Base-by-base conservation (phyloP, 1,140 invertebrate genomes). In the Caenorhabditis brenneri region DNA sequence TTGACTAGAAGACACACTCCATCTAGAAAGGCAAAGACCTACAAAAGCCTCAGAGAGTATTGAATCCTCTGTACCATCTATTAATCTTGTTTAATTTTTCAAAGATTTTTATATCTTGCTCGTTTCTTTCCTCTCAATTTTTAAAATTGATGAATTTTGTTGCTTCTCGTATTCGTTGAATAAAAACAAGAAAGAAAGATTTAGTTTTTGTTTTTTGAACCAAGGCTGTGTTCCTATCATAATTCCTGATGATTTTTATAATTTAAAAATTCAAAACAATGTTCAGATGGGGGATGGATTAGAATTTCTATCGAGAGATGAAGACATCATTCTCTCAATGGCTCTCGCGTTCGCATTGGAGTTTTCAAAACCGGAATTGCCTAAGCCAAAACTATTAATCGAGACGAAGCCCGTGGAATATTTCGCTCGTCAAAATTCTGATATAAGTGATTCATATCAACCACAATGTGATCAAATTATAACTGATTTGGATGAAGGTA, bases 1-100 rank as follows among this genome's bases (percentile, higher is more conserved):
- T 24, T 74, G 36, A 74, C 36, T 4, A 74, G 65, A 74, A 74
- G 65, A 74, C 65, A 42, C n/a, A 74, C 65, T 22, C 65, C 65
- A 74, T 74, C 65, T 7, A 74, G 65, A 74, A 74, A 74, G n/a
- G 65, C 36, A 3, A 74, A 74, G 65, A 74, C 33, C 19, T 42
- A 42, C 16, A 74, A 46, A 24, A 74, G 36, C 10, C 19, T 42
- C n/a, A 22, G 22, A 46, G 53, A 55, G 15, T 55, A 24, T 27
- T 27, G 27, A 19, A 39, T 65, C 19, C n/a, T n/a, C n/a, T 74
- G 58, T 65, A 12, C 58, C 19, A 36, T 65, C 7, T 15, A 36
- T 33, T 36, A 51, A 16, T 65, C 24, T 19, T 33, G 29, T 36
- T 65, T 16, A 65, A 36, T 65, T 65, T 33, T 33, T 55, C 1